Conservation (phyloP, 2,113 vertebrate genomes). For the Pleuronectes platessa region DNA sequence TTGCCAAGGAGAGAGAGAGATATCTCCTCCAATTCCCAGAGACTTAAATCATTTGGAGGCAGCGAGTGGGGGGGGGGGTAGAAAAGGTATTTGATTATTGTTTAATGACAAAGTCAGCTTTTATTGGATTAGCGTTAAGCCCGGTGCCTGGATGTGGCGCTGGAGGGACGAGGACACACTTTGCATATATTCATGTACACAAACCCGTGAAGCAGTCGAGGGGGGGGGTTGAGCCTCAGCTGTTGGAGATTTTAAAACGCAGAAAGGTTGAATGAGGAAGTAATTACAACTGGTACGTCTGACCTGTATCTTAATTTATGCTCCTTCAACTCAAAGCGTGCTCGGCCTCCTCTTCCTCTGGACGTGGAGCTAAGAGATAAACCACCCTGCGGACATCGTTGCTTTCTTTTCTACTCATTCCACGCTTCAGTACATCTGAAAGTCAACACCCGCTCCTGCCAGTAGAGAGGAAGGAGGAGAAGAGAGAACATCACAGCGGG, state of each 20-base stretch:
- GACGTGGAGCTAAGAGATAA: slow-evolving; percentile 18
- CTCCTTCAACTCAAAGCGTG: neutral
- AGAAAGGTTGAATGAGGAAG: neutral
- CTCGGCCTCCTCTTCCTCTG: neutral
- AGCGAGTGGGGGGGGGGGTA: slow-evolving; percentile 1
- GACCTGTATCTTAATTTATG: slow-evolving; percentile 18
- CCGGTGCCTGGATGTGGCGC: neutral
- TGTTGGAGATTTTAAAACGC: neutral
- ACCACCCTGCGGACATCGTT: slow-evolving; percentile 29
- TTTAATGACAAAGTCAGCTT: slow-evolving; percentile 61
- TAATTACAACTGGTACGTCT: slow-evolving; percentile 12
- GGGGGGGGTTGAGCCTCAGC: neutral
- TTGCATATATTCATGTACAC: slow-evolving; percentile 31
- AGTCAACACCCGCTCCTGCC: slow-evolving; percentile 21
- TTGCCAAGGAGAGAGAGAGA: slow-evolving; percentile 38
- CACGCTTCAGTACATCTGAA: slow-evolving; percentile 39
- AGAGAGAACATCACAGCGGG: slow-evolving; percentile 1
- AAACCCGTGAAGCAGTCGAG: slow-evolving; percentile 1
- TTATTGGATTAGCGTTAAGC: slow-evolving; percentile 47
- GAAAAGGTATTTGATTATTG: slow-evolving; percentile 64
- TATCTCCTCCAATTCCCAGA: slow-evolving; percentile 53
- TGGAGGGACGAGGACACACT: slow-evolving; percentile 20
- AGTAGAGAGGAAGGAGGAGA: neutral
- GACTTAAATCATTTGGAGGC: slow-evolving; percentile 53
- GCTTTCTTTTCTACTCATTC: slow-evolving; percentile 37